Evolutionary conservation across 2,888 invertebrate genomes (phyloP), one percentile per base, ranked within the genome.

Genomic region (Tortrix viridana): DNA sequence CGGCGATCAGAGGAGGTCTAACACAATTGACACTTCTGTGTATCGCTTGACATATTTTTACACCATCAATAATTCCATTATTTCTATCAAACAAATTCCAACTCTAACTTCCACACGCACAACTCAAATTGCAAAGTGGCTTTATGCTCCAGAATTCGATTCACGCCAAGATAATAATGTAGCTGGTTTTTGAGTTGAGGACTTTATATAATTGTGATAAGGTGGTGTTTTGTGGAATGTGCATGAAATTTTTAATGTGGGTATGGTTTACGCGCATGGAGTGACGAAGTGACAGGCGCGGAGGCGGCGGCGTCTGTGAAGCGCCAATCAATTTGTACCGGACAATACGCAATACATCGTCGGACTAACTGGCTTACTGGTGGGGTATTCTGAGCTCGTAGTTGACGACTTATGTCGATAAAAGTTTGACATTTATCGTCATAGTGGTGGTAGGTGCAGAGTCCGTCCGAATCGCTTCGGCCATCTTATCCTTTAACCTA

Each of bases 281-380:
- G 87, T 88, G 88, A 88, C 85, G 84, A 80, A 77, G 81, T 83
- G 89, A 89, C 90, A 84, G 81, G 82, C 83, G 81, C 77, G 77
- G 76, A 80, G 85, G 82, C 89, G 89, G 89, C 83, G 73, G 79
- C 81, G 71, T 76, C 76, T 86, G 84, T 84, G 85, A 80, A 80
- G 85, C 75, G 73, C 89, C 89, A 88, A 90, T 90, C 90, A 90
- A 90, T 90, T 91, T 90, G 90, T 89, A 81, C 79, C 73, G 71
- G 80, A 87, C 89, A 86, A 88, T 86, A 83, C 89, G 85, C 85
- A 82, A 88, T 88, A 86, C 82, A 86, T 89, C 85, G 82, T 79
- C 75, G 71, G 69, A 73, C 81, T 85, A 88, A 88, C 88, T 82
- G 82, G 83, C 82, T 85, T 79, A 81, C 81, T 62, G 62, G 41